phyloP scores from a whole-genome alignment of 30 jellyfish, hydroid and myxozoan genomes.

The Catostylus mosaicus region DNA sequence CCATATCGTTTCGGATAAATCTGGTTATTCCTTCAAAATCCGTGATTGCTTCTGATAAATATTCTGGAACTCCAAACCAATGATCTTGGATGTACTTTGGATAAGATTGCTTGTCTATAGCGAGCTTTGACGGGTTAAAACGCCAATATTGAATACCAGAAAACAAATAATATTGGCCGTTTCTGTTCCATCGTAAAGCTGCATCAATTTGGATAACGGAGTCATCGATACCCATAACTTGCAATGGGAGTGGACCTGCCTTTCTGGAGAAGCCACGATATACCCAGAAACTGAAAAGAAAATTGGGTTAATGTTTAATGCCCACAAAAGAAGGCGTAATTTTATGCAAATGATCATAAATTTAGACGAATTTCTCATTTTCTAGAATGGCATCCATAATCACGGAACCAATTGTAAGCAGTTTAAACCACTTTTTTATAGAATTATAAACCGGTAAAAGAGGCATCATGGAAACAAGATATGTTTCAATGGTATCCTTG shows the following conservation, averaged over 20 bases:
- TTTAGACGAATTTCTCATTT: too few species aligned
- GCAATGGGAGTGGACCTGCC: conserved; percentile 55
- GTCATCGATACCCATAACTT: conserved; percentile 37
- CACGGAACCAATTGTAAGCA: too few species aligned
- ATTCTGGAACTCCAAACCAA: conserved; percentile 73
- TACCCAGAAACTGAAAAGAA: conserved; percentile 72
- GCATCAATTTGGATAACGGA: conserved; percentile 59
- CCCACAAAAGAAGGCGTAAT: too few species aligned
- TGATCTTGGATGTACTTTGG: conserved; percentile 53
- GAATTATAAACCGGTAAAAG: too few species aligned
- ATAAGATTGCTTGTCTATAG: conserved; percentile 26
- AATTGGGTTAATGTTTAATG: too few species aligned
- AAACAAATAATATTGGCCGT: conserved; percentile 48
- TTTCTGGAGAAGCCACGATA: conserved; percentile 44
- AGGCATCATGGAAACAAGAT: too few species aligned
- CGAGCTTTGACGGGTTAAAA: conserved; percentile 46
- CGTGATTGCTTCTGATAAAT: conserved; percentile 52
- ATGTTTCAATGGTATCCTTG: too few species aligned
- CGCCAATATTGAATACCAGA: conserved; percentile 65
- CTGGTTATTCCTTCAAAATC: conserved; percentile 62
- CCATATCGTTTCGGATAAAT: conserved; percentile 40
- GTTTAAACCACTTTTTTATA: too few species aligned
- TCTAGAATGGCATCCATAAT: too few species aligned
- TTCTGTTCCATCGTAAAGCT: conserved; percentile 59
- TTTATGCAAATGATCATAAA: too few species aligned